Evolutionary conservation across 2,888 invertebrate species (phyloP).

Genomic region (Diploptera punctata): DNA sequence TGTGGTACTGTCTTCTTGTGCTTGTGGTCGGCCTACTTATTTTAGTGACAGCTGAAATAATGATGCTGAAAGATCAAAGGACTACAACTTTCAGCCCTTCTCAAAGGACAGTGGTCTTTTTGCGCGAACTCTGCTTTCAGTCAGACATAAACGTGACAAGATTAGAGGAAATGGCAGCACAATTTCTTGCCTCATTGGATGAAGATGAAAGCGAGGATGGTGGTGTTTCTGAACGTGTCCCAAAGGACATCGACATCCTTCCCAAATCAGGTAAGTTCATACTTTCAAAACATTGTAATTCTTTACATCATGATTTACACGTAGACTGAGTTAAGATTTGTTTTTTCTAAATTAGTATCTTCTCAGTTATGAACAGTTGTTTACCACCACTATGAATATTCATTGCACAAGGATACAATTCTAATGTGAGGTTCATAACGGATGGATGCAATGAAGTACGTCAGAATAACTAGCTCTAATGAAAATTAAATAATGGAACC

Average conservation of each 20-base stretch:
- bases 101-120: constrained; percentile 1
- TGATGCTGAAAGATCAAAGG: background rate
- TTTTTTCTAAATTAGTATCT: too few relatives aligned
- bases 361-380: too few relatives aligned
- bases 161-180: background rate
- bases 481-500: too few relatives aligned
- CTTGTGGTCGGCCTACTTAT: constrained; percentile 24
- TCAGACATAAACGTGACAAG: constrained; percentile 6
- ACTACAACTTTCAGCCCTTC: background rate
- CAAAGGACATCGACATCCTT: background rate
- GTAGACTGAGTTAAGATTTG: too few relatives aligned
- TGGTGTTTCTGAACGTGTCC: background rate
- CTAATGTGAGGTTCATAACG: too few relatives aligned
- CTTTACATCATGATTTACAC: too few relatives aligned
- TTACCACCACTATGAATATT: too few relatives aligned
- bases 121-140: constrained; percentile 25
- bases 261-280: constrained; percentile 16
- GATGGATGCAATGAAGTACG: too few relatives aligned
- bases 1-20: constrained; percentile 17
- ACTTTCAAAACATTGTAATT: too few relatives aligned
- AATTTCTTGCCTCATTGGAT: background rate
- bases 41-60: constrained; percentile 10
- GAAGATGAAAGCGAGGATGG: background rate
- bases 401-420: too few relatives aligned
- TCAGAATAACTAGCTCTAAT: too few relatives aligned